Conservation (phyloP, 2,113 vertebrate genomes). For the Sinocyclocheilus maitianheensis region DNA sequence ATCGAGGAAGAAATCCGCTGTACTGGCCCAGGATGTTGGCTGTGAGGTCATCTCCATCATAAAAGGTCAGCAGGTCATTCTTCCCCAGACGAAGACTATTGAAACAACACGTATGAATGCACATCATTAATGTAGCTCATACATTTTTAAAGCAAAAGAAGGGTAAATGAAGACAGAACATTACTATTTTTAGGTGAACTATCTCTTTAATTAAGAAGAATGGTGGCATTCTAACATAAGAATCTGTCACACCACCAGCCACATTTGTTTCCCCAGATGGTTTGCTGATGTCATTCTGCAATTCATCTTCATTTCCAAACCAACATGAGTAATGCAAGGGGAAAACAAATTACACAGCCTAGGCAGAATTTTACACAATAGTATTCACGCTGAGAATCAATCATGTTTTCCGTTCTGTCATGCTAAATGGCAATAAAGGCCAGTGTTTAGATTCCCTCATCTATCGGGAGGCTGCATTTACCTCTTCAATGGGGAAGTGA, state of each 20-base stretch:
- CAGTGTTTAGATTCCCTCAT: conserved; percentile 20
- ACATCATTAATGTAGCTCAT: not conserved
- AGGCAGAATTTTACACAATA: not conserved
- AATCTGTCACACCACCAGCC: not conserved
- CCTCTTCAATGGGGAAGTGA: conserved; percentile 63
- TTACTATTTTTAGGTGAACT: not conserved
- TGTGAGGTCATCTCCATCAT: conserved; percentile 94
- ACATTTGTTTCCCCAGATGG: not conserved
- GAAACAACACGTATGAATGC: conserved; percentile 12
- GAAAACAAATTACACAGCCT: conserved; percentile 19
- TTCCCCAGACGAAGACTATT: conserved; percentile 85
- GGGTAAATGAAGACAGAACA: not conserved
- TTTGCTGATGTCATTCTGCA: conserved; percentile 32
- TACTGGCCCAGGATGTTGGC: conserved; percentile 94
- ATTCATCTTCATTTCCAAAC: conserved; percentile 25
- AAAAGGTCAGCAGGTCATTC: conserved; percentile 92
- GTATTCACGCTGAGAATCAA: conserved; percentile 38
- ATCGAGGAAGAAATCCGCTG: conserved; percentile 81
- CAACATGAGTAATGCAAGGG: not conserved
- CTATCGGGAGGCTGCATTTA: conserved; percentile 65
- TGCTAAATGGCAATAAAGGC: conserved; percentile 25
- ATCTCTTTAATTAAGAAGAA: conserved; percentile 2
- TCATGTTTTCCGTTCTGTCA: conserved; percentile 51
- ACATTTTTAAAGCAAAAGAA: not conserved
- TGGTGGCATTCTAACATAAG: conserved; percentile 4